Evolutionary conservation across 2,888 invertebrate species (phyloP), one percentile per base, ranked within the genome.

Genomic region (Scaptomyza flava): DNA sequence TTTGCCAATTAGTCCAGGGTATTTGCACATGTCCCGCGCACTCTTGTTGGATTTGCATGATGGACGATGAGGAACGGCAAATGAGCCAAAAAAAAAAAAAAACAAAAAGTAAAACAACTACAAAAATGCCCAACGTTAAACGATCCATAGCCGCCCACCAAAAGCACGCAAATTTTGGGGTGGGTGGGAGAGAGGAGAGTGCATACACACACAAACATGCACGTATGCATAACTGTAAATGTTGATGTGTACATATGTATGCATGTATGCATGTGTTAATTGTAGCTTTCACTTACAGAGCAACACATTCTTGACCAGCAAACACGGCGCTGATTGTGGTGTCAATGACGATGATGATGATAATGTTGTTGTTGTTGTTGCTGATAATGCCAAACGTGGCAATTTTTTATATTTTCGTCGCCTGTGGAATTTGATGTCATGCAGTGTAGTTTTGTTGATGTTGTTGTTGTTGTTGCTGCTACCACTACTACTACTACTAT

Each of bases 271-370:
- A 27, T 31, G 31, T 50, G 45, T 47, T 48, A 42, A 36, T 33
- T 59, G 69, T 58, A 60, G 77, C 77, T 79, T 79, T 77, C 80
- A 90, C 91, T 90, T 88, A 90, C 90, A 84, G 71, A 80, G 81
- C 62, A 79, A 71, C 68, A 89, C 87, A 89, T 90, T 90, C 81
- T 89, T 90, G 71, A 85, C 77, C 68, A 89, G 83, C 68, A 85
- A 70, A 72, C 81, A 79, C 64, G 89, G 79, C 23, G 41, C 41
- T 41, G 68, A 58, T 57, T 54, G 78, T 17, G 67, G 60, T 66
- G 64, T 60, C 52, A 71, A 59, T 64, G 62, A 14, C 48, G 63
- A 62, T 62, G 42, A 12, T 41, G 60, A 41, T 41, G 61, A 9
- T 61, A 45, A 20, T 50, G 47, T 14, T 62, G 57, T 12, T 63